Conservation (phyloP, 2,113 vertebrate genomes). For the Martes martes region DNA sequence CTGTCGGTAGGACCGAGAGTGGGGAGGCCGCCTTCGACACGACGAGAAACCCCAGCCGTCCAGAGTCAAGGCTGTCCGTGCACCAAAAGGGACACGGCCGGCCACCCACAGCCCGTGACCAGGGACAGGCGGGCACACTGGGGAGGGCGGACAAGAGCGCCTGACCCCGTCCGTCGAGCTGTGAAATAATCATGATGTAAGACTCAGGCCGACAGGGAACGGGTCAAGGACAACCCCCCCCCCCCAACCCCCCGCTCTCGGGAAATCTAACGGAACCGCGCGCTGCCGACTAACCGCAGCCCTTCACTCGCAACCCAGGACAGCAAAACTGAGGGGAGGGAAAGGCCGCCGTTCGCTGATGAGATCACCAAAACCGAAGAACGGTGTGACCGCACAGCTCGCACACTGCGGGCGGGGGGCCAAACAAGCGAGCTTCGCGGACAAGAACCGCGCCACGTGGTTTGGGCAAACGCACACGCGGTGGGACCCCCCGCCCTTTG, state of each 20-base stretch:
- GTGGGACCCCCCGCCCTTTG: fast-evolving
- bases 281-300: background rate
- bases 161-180: fast-evolving
- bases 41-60: fast-evolving
- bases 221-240: too few species aligned
- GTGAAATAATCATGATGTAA: fast-evolving
- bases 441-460: fast-evolving
- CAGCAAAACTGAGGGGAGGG: background rate
- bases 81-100: fast-evolving
- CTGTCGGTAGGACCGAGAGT: too few species aligned
- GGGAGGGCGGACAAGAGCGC: fast-evolving
- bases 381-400: fast-evolving
- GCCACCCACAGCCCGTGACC: fast-evolving
- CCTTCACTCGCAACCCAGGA: too few species aligned
- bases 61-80: background rate
- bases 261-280: too few species aligned
- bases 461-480: fast-evolving
- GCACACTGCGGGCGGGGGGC: background rate
- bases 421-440: background rate
- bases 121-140: fast-evolving
- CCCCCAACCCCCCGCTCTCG: background rate
- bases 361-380: background rate
- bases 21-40: fast-evolving
- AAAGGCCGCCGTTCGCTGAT: background rate
- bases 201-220: too few species aligned